Evolutionary conservation across 2,113 vertebrate species (phyloP).

Genomic region (Amazona vittata): DNA sequence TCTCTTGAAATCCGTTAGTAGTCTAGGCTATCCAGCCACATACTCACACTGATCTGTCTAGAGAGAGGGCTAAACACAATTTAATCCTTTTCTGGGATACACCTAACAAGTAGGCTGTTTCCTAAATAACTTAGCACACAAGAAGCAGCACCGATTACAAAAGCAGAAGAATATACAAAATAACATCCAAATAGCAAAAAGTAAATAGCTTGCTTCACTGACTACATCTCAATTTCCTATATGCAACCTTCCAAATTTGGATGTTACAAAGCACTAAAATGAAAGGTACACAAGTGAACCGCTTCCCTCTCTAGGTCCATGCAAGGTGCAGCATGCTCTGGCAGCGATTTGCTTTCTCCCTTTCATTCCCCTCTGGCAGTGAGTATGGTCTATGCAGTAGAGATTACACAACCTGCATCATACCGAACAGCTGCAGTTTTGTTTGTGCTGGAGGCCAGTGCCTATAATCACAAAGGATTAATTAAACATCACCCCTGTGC

Average conservation of each 20-base stretch:
- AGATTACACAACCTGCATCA: background rate
- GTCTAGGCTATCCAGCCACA: background rate
- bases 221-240: background rate
- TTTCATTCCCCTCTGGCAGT: background rate
- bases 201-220: background rate
- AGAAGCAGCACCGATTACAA: background rate
- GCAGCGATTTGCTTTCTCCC: background rate
- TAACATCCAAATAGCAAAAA: background rate
- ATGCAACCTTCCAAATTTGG: background rate
- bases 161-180: background rate
- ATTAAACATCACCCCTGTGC: conserved; percentile 12
- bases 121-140: background rate
- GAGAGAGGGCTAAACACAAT: background rate
- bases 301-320: background rate
- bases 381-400: background rate
- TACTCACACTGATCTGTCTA: background rate
- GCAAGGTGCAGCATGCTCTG: background rate
- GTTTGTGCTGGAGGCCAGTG: conserved; percentile 46
- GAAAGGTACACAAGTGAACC: background rate
- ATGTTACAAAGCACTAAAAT: background rate
- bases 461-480: background rate
- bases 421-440: conserved; percentile 27
- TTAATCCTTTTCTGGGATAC: background rate
- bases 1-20: background rate
- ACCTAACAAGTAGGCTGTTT: background rate